A percentile compares a stretch with the other conserved stretches of the same genome.
phyloP scores from a whole-genome alignment of 1,140 invertebrate species.

The Oppia nitens region DNA sequence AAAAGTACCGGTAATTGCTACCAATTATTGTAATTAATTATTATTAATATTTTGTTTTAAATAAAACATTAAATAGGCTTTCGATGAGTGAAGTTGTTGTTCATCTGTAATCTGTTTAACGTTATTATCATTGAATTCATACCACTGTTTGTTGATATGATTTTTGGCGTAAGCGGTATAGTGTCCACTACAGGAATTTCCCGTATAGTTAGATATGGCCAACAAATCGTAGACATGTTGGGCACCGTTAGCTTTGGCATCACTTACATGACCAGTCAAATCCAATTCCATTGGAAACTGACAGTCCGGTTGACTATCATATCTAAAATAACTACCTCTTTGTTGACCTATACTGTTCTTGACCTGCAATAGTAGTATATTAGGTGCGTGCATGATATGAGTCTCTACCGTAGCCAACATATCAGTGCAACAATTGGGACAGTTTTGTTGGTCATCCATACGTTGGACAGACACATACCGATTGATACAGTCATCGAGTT shows the following conservation, averaged over 20 bases:
- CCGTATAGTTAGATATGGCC: neutral
- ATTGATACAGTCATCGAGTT: neutral
- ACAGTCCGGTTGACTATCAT: neutral
- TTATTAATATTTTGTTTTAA: too few species aligned
- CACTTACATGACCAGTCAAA: neutral
- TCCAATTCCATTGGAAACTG: neutral
- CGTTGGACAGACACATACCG: neutral
- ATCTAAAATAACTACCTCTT: neutral
- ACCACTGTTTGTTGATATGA: neutral
- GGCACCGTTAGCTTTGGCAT: neutral
- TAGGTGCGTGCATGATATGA: neutral
- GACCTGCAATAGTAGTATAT: neutral
- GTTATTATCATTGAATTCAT: neutral
- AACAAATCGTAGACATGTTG: neutral
- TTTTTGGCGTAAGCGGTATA: neutral
- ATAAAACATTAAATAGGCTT: too few species aligned
- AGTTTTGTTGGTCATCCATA: neutral
- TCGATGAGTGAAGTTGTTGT: neutral
- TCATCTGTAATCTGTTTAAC: neutral
- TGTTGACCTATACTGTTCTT: neutral
- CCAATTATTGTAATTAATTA: too few species aligned
- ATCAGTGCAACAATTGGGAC: neutral
- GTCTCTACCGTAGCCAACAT: neutral
- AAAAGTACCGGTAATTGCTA: too few species aligned
- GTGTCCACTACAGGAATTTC: neutral